Evolutionary conservation across 2,888 invertebrate genomes (phyloP).

Genomic region (Caenorhabditis drosophilae): DNA sequence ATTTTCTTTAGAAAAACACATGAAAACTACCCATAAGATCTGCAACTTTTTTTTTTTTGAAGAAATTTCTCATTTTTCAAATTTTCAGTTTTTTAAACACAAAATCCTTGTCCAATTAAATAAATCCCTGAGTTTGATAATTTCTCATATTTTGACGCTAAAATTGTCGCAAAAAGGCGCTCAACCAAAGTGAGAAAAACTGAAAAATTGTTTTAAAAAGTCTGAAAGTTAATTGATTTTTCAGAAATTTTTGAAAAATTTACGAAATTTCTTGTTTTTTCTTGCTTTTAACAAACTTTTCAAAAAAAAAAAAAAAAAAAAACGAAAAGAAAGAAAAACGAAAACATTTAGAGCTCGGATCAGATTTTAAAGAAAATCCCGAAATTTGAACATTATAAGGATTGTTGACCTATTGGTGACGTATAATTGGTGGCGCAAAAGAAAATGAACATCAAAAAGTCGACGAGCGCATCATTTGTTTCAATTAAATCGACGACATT

Average conservation of each 20-base stretch:
- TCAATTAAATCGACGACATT: constrained; percentile 22
- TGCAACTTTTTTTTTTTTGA: no score
- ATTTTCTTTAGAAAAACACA: no score
- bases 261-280: no score
- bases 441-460: constrained; percentile 17
- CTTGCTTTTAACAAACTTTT: background rate
- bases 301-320: no score
- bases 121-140: constrained; percentile 22
- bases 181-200: constrained; percentile 26
- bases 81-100: constrained; percentile 12
- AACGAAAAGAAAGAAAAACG: no score
- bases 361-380: no score
- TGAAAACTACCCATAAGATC: no score
- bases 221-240: background rate
- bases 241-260: no score
- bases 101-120: constrained; percentile 14
- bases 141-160: constrained; percentile 23
- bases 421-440: constrained; percentile 23
- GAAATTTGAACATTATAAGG: no score
- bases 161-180: constrained; percentile 21
- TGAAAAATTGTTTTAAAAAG: background rate
- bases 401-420: constrained; percentile 12
- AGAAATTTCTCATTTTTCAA: no score
- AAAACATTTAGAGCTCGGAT: no score
- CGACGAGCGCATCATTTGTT: constrained; percentile 18